Base-by-base conservation (phyloP, 2,888 invertebrate genomes). In the Strigamia maritima region DNA sequence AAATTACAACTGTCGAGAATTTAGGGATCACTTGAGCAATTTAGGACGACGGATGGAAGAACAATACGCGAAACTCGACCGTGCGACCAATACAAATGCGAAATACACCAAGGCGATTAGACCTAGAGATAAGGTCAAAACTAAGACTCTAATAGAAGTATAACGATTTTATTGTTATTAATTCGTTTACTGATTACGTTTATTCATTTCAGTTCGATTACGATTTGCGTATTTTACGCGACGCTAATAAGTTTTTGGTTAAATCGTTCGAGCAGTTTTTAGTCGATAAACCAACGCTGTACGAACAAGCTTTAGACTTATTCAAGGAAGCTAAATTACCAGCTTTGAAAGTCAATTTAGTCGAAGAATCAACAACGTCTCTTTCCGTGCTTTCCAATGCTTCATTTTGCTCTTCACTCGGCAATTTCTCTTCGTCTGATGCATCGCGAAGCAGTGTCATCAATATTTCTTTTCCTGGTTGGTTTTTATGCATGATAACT, bases 241-340 rank as follows among this genome's bases (percentile, higher is more conserved):
- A 76, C 26, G 76, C 76, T 10, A 76, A 76, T 35, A 76, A 76
- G 35, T 76, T 76, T 76, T 76, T 76, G 19, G 49, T 49, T 49
- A 49, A 49, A 49, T 49, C 49, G 49, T 49, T 49, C 49, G 49
- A 49, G 19, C 14, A 49, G 14, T 49, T 8, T 49, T n/a, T 49
- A 16, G 16, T 19, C 16, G 49, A 49, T 49, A 49, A 49, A 49
- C 49, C 49, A 16, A 12, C 49, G 19, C 16, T 49, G 49, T 19
- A 4, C 16, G 49, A 49, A 14, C 49, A 49, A 49, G 49, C 49
- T 49, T 7, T 4, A 12, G 49, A 49, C 3, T 49, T 49, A 14
- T 49, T 49, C 16, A 19, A 49, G 4, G 49, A 49, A 19, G 49
- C 19, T 6, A 49, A 49, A 14, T 49, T 49, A 19, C 49, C 49